Percentiles rank a stretch among this genome's conserved stretches.
Evolutionary conservation across 35 echinoderm and acorn worm species (phyloP).

Genomic region (Ophioderma brevispina): DNA sequence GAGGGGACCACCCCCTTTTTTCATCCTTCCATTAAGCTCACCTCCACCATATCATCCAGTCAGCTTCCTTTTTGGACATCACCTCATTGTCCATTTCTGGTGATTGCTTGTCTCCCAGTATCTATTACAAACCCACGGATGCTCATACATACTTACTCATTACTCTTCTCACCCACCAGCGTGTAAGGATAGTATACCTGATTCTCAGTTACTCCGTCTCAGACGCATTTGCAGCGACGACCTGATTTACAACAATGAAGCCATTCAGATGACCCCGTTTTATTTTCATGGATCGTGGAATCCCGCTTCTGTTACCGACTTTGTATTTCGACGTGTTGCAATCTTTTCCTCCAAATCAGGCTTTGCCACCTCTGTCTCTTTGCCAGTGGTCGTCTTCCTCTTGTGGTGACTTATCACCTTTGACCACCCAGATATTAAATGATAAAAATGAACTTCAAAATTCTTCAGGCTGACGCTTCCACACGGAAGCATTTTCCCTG

Average conservation of each 20-base stretch:
- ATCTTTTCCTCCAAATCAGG: not conserved
- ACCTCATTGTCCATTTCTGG: not conserved
- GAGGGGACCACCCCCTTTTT: too few relatives aligned
- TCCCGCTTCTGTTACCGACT: not conserved
- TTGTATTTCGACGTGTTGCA: not conserved
- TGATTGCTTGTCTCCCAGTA: not conserved
- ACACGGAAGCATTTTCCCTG: not conserved
- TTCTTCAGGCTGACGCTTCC: not conserved
- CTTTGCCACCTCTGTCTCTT: not conserved
- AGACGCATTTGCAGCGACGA: not conserved
- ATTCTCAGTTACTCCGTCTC: not conserved
- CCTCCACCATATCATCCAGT: not conserved
- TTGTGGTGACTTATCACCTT: not conserved
- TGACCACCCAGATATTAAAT: not conserved
- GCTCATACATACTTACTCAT: not conserved
- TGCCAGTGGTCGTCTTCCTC: not conserved
- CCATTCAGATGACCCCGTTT: not conserved
- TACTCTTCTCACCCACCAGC: not conserved
- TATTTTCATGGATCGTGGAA: not conserved
- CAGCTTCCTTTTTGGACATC: not conserved
- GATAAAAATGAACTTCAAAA: not conserved
- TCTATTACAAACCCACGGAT: not conserved
- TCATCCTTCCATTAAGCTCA: constrained; percentile 23
- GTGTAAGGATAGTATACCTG: not conserved
- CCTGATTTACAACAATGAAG: not conserved